Base-by-base conservation (phyloP, 2,888 invertebrate genomes). In the Nebria salina region DNA sequence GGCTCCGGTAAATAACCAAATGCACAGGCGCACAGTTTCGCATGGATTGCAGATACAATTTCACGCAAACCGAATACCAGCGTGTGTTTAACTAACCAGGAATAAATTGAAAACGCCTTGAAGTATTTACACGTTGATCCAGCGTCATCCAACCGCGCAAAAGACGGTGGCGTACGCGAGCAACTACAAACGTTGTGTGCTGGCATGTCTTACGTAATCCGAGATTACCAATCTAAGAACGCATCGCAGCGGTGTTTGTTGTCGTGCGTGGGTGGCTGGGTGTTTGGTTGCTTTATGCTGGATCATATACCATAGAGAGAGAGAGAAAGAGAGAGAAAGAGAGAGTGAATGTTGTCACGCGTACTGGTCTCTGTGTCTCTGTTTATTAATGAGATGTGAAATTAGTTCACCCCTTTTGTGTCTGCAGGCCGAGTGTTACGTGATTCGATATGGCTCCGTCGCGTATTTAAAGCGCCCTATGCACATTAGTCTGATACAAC, bases 1-100 rank as follows among this genome's bases (percentile, higher is more conserved):
- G 54, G 54, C 54, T 13, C 54, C 54, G 13, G 11, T 54, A 54
- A 8, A 54, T 11, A 54, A 54, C 54, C 54, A 54, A 54, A 13
- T 54, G 8, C 54, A 54, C 54, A 11, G 54, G 8, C 54, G 3
- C 6, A 54, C 8, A 54, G 34, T 34, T 34, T 34, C 7, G 54
- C 54, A 54, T 54, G 34, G 34, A 54, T 54, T 13, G 54, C 13
- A 8, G 54, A 54, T 13, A 54, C 54, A 54, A 54, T 54, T 8
- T 54, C 11, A 54, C 13, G 54, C 54, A 54, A 54, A 54, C 54
- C 54, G 13, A 54, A 54, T 54, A 54, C 54, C 8, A 54, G 8
- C 54, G 54, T 54, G 54, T 54, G 54, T 54, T 54, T 54, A 54
- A 54, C 54, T 54, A 54, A 54, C 54, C 54, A 54, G 54, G 54